Evolutionary conservation across 2,888 invertebrate genomes (phyloP).

Genomic region (Strigamia maritima): DNA sequence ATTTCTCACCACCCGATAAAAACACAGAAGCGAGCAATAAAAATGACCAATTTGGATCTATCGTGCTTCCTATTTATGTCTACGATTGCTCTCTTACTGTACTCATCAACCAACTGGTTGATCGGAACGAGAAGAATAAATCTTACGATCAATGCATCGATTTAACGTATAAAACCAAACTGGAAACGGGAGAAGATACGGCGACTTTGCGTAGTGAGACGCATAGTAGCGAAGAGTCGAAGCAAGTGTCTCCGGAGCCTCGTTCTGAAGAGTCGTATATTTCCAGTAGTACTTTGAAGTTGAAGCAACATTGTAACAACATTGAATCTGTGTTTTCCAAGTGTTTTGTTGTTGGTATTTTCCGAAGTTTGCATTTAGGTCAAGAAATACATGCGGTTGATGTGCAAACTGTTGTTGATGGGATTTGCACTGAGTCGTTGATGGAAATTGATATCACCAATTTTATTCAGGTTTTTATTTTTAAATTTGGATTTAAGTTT

Average conservation of each 20-base stretch:
- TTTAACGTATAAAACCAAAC: constrained; percentile 47
- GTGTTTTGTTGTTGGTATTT: constrained; percentile 63
- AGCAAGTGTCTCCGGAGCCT: constrained; percentile 55
- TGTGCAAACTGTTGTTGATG: constrained; percentile 65
- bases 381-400: constrained; percentile 61
- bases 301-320: constrained; percentile 61
- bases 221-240: constrained; percentile 43
- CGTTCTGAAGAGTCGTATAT: constrained; percentile 56
- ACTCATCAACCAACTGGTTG: constrained; percentile 55
- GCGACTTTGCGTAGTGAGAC: constrained; percentile 41
- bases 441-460: constrained; percentile 68
- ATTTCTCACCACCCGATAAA: not conserved
- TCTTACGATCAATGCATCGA: constrained; percentile 49
- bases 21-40: not conserved
- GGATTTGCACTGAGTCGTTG: constrained; percentile 65
- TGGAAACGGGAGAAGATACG: constrained; percentile 41
- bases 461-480: constrained; percentile 58
- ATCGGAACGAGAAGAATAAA: constrained; percentile 42
- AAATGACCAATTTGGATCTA: constrained; percentile 45
- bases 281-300: constrained; percentile 52
- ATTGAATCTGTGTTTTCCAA: constrained; percentile 61
- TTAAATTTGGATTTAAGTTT: not conserved
- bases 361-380: constrained; percentile 62
- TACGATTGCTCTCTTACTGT: constrained; percentile 64
- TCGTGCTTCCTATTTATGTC: constrained; percentile 63